phyloP scores from a whole-genome alignment of 1,140 invertebrate species.

The Battus philenor region DNA sequence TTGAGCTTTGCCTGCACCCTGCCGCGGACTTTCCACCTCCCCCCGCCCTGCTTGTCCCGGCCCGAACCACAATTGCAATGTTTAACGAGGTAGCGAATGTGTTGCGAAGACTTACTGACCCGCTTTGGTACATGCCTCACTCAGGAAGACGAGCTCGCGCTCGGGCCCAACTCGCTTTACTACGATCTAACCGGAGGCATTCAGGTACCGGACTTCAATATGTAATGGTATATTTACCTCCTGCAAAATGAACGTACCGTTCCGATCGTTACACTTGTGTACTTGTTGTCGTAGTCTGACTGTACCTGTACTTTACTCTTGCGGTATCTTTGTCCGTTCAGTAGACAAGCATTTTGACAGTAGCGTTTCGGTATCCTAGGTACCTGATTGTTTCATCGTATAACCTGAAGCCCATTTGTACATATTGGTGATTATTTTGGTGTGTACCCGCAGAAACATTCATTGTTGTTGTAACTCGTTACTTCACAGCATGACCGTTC shows the following conservation, averaged over 20 bases:
- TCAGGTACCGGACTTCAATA: constrained; percentile 60
- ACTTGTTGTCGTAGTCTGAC: constrained; percentile 15
- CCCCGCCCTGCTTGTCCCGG: constrained; percentile 36
- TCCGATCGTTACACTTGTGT: constrained; percentile 14
- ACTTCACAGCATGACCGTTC: constrained; percentile 6
- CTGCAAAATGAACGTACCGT: constrained; percentile 22
- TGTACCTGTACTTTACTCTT: too few species aligned
- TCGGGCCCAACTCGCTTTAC: constrained; percentile 71
- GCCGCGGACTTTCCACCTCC: constrained; percentile 30
- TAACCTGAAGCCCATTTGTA: constrained; percentile 12
- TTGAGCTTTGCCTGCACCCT: constrained; percentile 43
- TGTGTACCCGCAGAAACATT: not conserved
- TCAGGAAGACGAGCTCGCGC: constrained; percentile 71
- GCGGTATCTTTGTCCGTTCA: too few species aligned
- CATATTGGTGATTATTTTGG: not conserved
- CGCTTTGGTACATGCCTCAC: constrained; percentile 71
- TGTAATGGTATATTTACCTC: constrained; percentile 20
- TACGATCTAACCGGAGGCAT: constrained; percentile 73
- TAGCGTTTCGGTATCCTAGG: constrained; percentile 37
- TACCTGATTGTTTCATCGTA: constrained; percentile 63
- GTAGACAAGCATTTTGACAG: constrained; percentile 16
- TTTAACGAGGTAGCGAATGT: constrained; percentile 63
- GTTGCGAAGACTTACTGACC: constrained; percentile 68
- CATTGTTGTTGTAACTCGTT: not conserved
- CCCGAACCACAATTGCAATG: constrained; percentile 51